phyloP scores from a whole-genome alignment of 2,113 vertebrate species.

The Labeo catla region DNA sequence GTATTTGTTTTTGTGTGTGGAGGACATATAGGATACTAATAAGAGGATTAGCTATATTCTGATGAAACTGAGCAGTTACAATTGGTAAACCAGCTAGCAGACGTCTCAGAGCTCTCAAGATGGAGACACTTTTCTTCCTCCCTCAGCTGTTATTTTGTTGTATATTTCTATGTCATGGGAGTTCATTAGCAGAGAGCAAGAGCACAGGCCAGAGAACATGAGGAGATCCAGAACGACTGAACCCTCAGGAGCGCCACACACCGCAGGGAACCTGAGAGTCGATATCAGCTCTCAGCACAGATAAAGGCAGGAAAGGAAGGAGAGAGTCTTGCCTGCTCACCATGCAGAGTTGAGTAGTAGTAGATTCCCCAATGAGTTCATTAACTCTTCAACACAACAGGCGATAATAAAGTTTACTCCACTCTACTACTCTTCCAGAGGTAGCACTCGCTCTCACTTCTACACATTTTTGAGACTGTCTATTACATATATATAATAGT shows the following conservation, averaged over 20 bases:
- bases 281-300: slow-evolving; percentile 28
- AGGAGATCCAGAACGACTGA: slow-evolving; percentile 46
- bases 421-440: not conserved
- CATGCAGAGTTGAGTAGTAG: slow-evolving; percentile 14
- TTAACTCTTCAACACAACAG: slow-evolving; percentile 32
- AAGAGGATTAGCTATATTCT: not conserved
- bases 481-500: too few species aligned
- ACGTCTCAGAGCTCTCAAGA: not conserved
- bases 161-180: slow-evolving; percentile 55
- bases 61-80: not conserved
- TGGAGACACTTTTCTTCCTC: slow-evolving; percentile 13
- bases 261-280: slow-evolving; percentile 48
- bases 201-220: slow-evolving; percentile 50
- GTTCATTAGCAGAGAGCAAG: slow-evolving; percentile 53
- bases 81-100: not conserved
- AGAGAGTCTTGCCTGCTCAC: slow-evolving; percentile 10
- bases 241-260: slow-evolving; percentile 31
- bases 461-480: not conserved
- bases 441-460: not conserved
- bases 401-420: slow-evolving; percentile 30
- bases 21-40: not conserved
- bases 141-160: slow-evolving; percentile 47
- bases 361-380: slow-evolving; percentile 33
- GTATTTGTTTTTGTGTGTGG: not conserved
- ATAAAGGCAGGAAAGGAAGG: slow-evolving; percentile 1